Conservation (phyloP, 2,797 vertebrate genomes). For the Cuculus canorus region DNA sequence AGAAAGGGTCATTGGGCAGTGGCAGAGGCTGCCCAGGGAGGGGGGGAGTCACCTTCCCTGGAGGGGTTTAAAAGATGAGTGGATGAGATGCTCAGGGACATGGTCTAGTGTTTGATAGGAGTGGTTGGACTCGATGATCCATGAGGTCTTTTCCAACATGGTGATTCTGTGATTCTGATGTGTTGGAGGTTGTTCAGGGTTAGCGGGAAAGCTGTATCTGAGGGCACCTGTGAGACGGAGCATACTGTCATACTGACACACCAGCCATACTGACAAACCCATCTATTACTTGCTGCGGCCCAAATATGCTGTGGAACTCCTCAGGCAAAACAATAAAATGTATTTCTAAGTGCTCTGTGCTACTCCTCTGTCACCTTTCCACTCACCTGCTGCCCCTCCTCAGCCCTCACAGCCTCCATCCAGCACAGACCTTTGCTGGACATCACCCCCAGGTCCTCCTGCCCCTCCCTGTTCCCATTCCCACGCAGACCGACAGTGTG, state of each 20-base stretch:
- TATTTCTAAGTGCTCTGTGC: background rate
- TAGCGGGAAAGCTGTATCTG: background rate
- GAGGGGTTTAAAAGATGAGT: no score
- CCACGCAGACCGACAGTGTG: background rate
- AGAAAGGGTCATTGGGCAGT: no score
- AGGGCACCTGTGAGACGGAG: no score
- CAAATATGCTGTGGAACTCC: background rate
- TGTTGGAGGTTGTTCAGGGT: background rate
- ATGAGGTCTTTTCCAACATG: no score
- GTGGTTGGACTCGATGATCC: no score
- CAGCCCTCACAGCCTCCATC: background rate
- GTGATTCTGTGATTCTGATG: no score
- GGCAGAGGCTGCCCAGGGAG: no score
- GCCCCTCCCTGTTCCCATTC: background rate
- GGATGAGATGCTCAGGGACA: no score
- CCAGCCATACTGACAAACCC: background rate
- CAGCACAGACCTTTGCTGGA: background rate
- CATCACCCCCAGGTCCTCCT: accelerated
- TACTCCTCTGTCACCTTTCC: background rate
- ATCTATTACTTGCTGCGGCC: background rate
- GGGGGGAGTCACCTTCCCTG: no score
- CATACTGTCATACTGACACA: no score
- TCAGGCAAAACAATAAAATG: background rate
- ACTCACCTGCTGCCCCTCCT: background rate
- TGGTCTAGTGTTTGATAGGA: no score